Percentiles rank a stretch among this genome's conserved stretches.
Conservation (phyloP, 2,797 vertebrate species). For the Alosa sapidissima region DNA sequence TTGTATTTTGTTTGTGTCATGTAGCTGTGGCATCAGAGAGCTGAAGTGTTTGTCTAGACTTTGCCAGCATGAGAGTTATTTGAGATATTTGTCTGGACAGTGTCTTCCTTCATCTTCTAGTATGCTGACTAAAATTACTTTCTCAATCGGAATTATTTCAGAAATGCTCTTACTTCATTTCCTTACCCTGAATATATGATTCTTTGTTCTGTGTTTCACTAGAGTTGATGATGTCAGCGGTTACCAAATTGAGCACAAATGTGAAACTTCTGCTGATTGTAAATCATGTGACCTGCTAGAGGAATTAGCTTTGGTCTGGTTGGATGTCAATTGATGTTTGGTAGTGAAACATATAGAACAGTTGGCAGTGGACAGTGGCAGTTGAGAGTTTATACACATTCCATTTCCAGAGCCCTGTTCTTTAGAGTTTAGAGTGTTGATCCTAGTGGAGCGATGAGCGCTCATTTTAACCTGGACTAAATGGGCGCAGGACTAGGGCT, state of each 20-base stretch:
- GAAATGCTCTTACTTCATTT: not conserved
- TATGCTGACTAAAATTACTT: not conserved
- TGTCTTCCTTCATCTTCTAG: not conserved
- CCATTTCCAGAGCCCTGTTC: not conserved
- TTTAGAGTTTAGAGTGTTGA: slow-evolving; percentile 17
- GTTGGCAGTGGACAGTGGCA: no score
- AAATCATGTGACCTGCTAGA: not conserved
- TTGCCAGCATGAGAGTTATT: not conserved
- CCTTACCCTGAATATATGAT: no score
- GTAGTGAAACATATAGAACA: not conserved
- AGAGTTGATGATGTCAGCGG: no score
- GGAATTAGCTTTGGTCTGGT: not conserved
- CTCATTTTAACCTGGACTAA: not conserved
- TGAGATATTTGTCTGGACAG: not conserved
- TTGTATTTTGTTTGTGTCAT: not conserved
- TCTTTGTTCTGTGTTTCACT: no score
- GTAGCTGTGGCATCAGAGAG: not conserved
- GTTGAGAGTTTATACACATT: slow-evolving; percentile 19
- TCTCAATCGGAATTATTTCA: not conserved
- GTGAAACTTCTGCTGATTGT: not conserved
- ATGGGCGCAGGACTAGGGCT: slow-evolving; percentile 1
- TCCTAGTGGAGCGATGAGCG: not conserved
- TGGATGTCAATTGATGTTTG: not conserved
- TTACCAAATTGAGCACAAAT: not conserved
- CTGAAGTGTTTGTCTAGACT: not conserved